Percentiles rank a stretch among this genome's conserved stretches.
These are phyloP conservation scores for Drosophila parabipectinata DNA, from an alignment of 1,140 invertebrate species.

Conservation along the genomic window DNA sequence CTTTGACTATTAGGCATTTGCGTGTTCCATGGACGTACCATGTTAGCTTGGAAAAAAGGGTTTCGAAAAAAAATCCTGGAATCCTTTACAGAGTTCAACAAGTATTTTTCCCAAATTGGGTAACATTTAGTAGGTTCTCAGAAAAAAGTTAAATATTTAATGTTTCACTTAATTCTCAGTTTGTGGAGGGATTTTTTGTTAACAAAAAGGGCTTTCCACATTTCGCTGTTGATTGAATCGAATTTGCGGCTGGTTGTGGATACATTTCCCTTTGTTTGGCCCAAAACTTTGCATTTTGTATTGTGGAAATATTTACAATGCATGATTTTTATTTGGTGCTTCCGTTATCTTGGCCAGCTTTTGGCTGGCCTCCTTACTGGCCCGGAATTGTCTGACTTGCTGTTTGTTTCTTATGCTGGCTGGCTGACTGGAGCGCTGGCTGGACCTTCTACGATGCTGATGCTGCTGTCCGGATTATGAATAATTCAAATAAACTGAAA, in stretches of 20 bases:
- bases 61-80: background rate
- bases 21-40: slow-evolving; percentile 39
- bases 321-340: slow-evolving; percentile 75
- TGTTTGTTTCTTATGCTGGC: slow-evolving; percentile 58
- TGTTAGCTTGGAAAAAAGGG: background rate
- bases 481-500: slow-evolving; percentile 83
- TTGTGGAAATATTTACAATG: slow-evolving; percentile 70
- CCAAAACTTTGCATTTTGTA: slow-evolving; percentile 10
- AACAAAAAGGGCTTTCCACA: slow-evolving; percentile 1
- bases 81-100: slow-evolving; percentile 9
- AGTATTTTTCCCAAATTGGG: background rate
- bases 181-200: background rate
- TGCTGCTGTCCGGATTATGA: slow-evolving; percentile 71
- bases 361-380: slow-evolving; percentile 14
- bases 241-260: slow-evolving; percentile 40
- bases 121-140: background rate
- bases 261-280: slow-evolving; percentile 43
- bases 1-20: slow-evolving; percentile 51
- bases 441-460: slow-evolving; percentile 31
- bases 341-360: slow-evolving; percentile 69
- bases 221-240: slow-evolving; percentile 49
- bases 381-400: slow-evolving; percentile 28
- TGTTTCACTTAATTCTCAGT: slow-evolving; percentile 52
- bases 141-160: slow-evolving; percentile 50
- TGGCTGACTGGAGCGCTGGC: slow-evolving; percentile 17